Conservation (phyloP, 2,797 vertebrate species). For the Sebastes wilsoni region DNA sequence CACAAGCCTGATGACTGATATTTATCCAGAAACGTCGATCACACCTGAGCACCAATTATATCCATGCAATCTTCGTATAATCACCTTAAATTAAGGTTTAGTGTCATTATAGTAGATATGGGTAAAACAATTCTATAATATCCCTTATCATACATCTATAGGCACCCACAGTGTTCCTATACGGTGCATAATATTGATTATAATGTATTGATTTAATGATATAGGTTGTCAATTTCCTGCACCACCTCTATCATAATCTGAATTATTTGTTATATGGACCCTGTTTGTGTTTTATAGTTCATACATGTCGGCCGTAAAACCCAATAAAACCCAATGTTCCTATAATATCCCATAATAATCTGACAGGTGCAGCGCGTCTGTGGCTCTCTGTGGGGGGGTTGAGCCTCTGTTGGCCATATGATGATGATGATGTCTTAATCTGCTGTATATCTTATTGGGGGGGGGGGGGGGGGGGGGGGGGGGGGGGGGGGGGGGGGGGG, state of each 20-base stretch:
- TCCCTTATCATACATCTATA: neutral
- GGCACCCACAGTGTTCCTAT: neutral
- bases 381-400: neutral
- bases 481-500: no score
- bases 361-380: neutral
- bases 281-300: neutral
- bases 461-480: no score
- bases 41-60: slow-evolving; percentile 6
- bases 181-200: neutral
- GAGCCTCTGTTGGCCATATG: neutral
- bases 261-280: no score
- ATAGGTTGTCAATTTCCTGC: neutral
- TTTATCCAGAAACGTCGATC: slow-evolving; percentile 14
- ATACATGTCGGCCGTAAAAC: neutral
- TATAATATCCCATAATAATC: neutral
- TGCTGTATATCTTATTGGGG: neutral
- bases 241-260: neutral
- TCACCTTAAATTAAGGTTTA: neutral
- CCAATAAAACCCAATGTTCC: neutral
- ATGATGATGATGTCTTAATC: neutral
- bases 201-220: neutral
- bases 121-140: neutral
- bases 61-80: neutral
- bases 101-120: neutral
- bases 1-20: neutral